Base-by-base conservation (phyloP, 30 jellyfish, hydroid and myxozoan genomes). In the Cassiopea andromeda region DNA sequence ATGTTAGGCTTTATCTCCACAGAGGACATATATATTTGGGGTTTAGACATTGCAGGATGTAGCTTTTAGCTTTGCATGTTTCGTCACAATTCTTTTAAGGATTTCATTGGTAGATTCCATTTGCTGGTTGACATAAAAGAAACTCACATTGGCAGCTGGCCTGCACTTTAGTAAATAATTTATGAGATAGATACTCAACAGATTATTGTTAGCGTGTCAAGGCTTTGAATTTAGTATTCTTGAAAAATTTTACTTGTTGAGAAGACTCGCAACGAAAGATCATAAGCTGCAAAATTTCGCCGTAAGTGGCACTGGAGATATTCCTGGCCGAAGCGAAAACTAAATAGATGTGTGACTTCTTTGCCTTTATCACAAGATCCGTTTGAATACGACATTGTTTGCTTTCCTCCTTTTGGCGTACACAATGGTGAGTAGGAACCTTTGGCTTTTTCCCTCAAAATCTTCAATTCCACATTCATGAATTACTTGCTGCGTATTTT, bases 121-220 rank as follows among this genome's bases (percentile, higher is more conserved):
- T 61, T 14, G 73, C 43, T 13, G 4, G 10, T 61, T 1, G 10
- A 13, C 2, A 61, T 3, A 61, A 14, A 6, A 61, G 73, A 61
- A 61, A 61, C 73, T 61, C 73, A 61, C 19, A 61, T 13, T 27
- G 38, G 54, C 79, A 70, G 79, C 79, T 70, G 79, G 48, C 50
- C 38, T 70, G 3, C 9, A 1, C 17, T n/a, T 4, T 2, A 4
- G 19, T 70, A 2, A 70, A 70, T 70, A 15, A 70, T 12, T 70
- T 7, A 70, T 70, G 54, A 70, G 79, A 19, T 2, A 5, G 79
- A 70, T 10, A n/a, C 19, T 43, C 79, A 54, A 15, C 79, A 2
- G 15, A 43, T 70, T 7, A 4, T n/a, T 70, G 79, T 70, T 70
- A 70, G 79, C 79, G n/a, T n/a, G 19, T 61, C 73, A 14, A 61